Conservation (phyloP, 2,797 vertebrate species). For the Fistularia tabacaria region DNA sequence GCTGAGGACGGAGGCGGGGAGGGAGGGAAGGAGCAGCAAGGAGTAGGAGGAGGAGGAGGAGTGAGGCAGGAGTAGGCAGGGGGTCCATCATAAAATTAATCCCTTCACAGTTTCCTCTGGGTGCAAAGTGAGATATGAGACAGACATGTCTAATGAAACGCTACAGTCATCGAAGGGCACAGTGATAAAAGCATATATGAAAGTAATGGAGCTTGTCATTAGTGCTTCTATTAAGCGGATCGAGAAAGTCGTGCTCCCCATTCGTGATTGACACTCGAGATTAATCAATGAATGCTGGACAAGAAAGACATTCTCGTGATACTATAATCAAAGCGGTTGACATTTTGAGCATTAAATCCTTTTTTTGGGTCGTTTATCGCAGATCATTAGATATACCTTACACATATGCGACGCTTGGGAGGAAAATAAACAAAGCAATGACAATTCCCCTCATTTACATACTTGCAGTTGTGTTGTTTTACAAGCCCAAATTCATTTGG, state of each 20-base stretch:
- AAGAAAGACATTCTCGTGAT: slow-evolving; percentile 28
- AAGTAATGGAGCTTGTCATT: slow-evolving; percentile 69
- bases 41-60: slow-evolving; percentile 39
- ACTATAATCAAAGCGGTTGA: background rate
- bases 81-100: slow-evolving; percentile 76
- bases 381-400: too few species aligned
- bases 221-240: slow-evolving; percentile 59
- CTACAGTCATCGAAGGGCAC: slow-evolving; percentile 68
- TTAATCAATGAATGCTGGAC: slow-evolving; percentile 48
- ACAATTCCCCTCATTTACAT: too few species aligned
- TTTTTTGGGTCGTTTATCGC: too few species aligned
- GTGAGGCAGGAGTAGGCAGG: slow-evolving; percentile 57
- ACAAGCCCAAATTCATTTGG: too few species aligned
- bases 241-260: slow-evolving; percentile 44
- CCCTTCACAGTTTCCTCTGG: slow-evolving; percentile 74
- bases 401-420: too few species aligned
- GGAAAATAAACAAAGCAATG: too few species aligned
- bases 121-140: slow-evolving; percentile 77
- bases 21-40: slow-evolving; percentile 28
- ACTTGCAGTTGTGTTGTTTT: too few species aligned
- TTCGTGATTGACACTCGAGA: slow-evolving; percentile 50
- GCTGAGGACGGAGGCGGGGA: slow-evolving; percentile 35
- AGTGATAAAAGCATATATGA: slow-evolving; percentile 65
- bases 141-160: slow-evolving; percentile 72
- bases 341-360: too few species aligned